A percentile compares a stretch with the other conserved stretches of the same genome.
Evolutionary conservation across 2,113 vertebrate genomes (phyloP).

Genomic region (Cavia aperea): DNA sequence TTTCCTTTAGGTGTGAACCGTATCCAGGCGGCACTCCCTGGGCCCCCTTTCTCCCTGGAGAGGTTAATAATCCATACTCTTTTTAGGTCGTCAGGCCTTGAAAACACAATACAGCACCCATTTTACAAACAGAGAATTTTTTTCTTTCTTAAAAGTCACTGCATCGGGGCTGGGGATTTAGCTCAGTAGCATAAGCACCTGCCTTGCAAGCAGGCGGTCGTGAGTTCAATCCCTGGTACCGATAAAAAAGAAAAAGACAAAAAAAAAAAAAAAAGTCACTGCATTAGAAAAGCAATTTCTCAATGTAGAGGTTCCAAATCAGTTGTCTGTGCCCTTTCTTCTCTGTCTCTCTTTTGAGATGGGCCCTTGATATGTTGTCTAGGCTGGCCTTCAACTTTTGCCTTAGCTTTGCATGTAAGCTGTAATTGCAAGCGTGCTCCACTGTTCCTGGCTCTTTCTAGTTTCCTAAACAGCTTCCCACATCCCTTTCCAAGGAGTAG

Average conservation of each 20-base stretch:
- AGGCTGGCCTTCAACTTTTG: neutral
- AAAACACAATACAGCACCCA: neutral
- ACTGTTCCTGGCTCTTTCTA: neutral
- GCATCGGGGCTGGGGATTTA: neutral
- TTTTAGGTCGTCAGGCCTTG: neutral
- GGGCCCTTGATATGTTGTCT: neutral
- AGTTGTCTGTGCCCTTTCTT: neutral
- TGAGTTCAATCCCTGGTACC: too few species aligned
- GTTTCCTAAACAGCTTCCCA: neutral
- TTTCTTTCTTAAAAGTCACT: neutral
- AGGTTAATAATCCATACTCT: neutral
- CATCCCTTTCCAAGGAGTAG: neutral
- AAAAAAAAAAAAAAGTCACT: neutral
- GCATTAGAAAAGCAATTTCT: conserved; percentile 15
- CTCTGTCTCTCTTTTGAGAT: neutral
- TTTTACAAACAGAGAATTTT: neutral
- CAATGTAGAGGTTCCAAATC: neutral
- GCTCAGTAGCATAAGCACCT: too few species aligned
- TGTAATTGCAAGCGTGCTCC: neutral
- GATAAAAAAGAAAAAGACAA: too few species aligned
- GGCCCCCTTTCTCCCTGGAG: neutral
- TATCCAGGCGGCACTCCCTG: too few species aligned
- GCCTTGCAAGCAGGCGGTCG: too few species aligned
- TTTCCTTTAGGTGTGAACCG: neutral
- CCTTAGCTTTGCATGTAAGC: neutral